Percentiles rank a stretch among this genome's conserved stretches.
These are phyloP conservation scores for Calliopsis andreniformis DNA, from an alignment of 1,140 invertebrate species.

Conservation along the genomic window DNA sequence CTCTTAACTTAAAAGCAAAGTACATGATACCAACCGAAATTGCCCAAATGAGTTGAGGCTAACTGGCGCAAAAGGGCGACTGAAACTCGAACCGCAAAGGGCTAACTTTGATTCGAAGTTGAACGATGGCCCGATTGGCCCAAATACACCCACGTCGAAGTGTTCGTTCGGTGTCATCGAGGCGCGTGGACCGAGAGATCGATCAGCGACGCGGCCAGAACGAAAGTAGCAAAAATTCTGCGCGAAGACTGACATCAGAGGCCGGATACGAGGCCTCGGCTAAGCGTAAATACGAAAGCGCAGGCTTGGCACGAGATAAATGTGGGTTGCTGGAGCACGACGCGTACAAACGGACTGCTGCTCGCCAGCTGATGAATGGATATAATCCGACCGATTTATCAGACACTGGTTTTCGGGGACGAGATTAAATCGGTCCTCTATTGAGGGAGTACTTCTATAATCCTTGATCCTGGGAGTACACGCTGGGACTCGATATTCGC, in stretches of 20 bases:
- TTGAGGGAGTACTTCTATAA: neutral
- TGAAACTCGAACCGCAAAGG: too few relatives aligned
- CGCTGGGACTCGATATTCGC: neutral
- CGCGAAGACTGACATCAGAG: conserved; percentile 18
- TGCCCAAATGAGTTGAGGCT: too few relatives aligned
- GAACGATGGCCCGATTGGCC: too few relatives aligned
- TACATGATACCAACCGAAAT: too few relatives aligned
- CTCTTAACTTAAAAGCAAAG: too few relatives aligned
- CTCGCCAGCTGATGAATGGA: conserved; percentile 29
- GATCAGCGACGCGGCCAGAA: neutral
- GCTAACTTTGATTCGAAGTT: too few relatives aligned
- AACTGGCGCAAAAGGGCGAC: too few relatives aligned
- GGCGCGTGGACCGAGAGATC: neutral
- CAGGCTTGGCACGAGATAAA: conserved; percentile 68
- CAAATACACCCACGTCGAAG: too few relatives aligned
- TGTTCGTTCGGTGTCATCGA: too few relatives aligned
- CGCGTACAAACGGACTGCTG: conserved; percentile 2
- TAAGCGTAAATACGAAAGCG: conserved; percentile 53
- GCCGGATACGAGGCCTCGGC: neutral
- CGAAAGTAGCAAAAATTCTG: conserved; percentile 25
- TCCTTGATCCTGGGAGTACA: neutral
- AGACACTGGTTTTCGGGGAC: neutral
- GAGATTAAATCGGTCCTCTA: conserved; percentile 15
- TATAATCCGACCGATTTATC: conserved; percentile 37
- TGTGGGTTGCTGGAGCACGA: conserved; percentile 55